Percentiles rank a stretch among this genome's conserved stretches.
These are phyloP conservation scores for Polydrusus tereticollis DNA, from an alignment of 2,888 invertebrate species.

Conservation along the genomic window DNA sequence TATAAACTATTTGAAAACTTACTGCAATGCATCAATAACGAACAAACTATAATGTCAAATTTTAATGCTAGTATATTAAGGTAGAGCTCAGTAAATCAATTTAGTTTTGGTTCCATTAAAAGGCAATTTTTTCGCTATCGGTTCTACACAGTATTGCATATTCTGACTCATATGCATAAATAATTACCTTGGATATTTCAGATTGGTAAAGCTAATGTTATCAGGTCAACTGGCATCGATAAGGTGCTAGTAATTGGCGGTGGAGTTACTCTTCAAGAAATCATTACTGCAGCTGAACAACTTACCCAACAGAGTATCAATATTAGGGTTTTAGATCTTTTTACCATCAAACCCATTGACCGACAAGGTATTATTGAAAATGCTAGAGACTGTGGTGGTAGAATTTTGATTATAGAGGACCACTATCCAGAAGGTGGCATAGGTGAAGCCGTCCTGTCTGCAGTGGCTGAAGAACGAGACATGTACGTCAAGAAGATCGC, in stretches of 20 bases:
- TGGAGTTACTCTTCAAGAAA: slow-evolving; percentile 92
- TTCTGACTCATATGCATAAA: too few relatives aligned
- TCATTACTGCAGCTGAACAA: slow-evolving; percentile 82
- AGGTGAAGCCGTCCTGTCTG: slow-evolving; percentile 91
- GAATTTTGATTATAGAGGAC: slow-evolving; percentile 93
- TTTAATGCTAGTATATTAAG: too few relatives aligned
- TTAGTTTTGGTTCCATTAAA: too few relatives aligned
- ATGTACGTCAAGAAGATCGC: slow-evolving; percentile 81
- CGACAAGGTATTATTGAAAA: slow-evolving; percentile 76
- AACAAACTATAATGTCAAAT: too few relatives aligned
- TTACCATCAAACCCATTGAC: slow-evolving; percentile 95
- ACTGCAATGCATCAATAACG: too few relatives aligned
- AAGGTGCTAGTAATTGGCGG: slow-evolving; percentile 88
- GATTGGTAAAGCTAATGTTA: slow-evolving; percentile 81
- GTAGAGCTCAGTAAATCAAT: too few relatives aligned
- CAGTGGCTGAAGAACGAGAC: slow-evolving; percentile 77
- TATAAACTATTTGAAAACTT: too few relatives aligned
- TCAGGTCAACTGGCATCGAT: slow-evolving; percentile 80
- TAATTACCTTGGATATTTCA: slow-evolving; percentile 53
- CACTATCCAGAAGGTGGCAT: slow-evolving; percentile 95
- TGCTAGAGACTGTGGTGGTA: slow-evolving; percentile 81
- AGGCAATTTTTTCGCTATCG: too few relatives aligned
- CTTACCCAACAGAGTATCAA: slow-evolving; percentile 77
- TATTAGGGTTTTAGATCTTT: slow-evolving; percentile 90
- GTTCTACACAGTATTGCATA: too few relatives aligned